These are phyloP conservation scores for Drosophila antonietae DNA, from an alignment of 2,888 invertebrate species.

Conservation along the genomic window DNA sequence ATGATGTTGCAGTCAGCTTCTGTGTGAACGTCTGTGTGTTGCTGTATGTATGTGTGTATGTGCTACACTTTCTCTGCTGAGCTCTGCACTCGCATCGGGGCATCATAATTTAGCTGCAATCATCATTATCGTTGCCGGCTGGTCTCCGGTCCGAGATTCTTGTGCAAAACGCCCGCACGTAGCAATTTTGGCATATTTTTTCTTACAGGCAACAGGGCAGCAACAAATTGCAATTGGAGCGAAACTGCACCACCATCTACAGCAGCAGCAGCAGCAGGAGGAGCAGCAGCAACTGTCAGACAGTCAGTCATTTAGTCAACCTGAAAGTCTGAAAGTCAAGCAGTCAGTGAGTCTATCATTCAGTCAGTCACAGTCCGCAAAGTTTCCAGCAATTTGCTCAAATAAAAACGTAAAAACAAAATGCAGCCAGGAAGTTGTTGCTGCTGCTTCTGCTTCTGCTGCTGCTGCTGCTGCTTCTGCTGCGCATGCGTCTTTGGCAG, in stretches of 20 bases:
- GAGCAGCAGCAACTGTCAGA: conserved; percentile 63
- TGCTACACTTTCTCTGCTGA: conserved; percentile 69
- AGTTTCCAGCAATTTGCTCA: conserved; percentile 81
- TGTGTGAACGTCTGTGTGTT: conserved; percentile 57
- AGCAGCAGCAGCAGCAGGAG: conserved; percentile 29
- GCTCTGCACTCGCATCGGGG: conserved; percentile 54
- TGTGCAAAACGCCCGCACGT: conserved; percentile 76
- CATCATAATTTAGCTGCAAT: conserved; percentile 84
- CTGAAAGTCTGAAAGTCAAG: conserved; percentile 62
- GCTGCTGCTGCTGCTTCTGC: conserved; percentile 19
- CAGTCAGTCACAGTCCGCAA: conserved; percentile 76
- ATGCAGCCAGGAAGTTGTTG: conserved; percentile 58
- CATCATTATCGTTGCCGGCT: conserved; percentile 81
- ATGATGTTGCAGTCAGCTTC: conserved; percentile 78
- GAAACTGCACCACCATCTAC: conserved; percentile 32
- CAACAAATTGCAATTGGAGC: conserved; percentile 59
- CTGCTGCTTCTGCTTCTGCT: conserved; percentile 2
- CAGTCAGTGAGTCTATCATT: conserved; percentile 77
- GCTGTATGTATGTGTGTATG: conserved; percentile 31
- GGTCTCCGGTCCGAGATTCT: conserved; percentile 59
- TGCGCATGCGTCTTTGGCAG: conserved; percentile 79
- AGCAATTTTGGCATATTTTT: conserved; percentile 67
- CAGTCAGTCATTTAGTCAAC: conserved; percentile 73
- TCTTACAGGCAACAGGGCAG: conserved; percentile 38
- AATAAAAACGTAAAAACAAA: conserved; percentile 79